These are phyloP conservation scores for Prinia subflava DNA, from an alignment of 2,113 vertebrate species.

Conservation along the genomic window DNA sequence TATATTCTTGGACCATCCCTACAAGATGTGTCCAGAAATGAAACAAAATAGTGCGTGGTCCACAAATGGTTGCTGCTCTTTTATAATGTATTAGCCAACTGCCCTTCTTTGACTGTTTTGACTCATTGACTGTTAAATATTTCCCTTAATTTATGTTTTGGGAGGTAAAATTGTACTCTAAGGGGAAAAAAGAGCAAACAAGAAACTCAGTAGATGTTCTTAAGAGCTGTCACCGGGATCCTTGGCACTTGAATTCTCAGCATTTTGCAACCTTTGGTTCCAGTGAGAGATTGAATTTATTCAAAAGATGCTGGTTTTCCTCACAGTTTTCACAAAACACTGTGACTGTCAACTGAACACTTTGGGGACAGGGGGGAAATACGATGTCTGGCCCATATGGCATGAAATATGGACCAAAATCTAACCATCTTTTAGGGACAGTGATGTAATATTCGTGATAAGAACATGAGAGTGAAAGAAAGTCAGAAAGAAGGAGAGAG, in stretches of 20 bases:
- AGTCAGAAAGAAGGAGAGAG: slow-evolving; percentile 24
- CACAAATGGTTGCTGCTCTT: slow-evolving; percentile 74
- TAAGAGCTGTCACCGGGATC: slow-evolving; percentile 70
- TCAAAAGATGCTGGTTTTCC: slow-evolving; percentile 58
- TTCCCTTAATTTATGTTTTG: slow-evolving; percentile 69
- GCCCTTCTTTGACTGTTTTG: slow-evolving; percentile 78
- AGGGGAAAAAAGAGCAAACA: slow-evolving; percentile 52
- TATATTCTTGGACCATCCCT: slow-evolving; percentile 80
- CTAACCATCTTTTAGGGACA: slow-evolving; percentile 67
- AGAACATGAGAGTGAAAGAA: slow-evolving; percentile 40
- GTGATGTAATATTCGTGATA: slow-evolving; percentile 63
- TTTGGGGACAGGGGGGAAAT: slow-evolving; percentile 47
- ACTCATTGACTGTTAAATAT: slow-evolving; percentile 81
- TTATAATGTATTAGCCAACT: slow-evolving; percentile 71
- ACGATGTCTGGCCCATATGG: slow-evolving; percentile 68
- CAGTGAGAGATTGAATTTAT: slow-evolving; percentile 64
- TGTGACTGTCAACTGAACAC: slow-evolving; percentile 68
- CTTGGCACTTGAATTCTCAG: slow-evolving; percentile 73
- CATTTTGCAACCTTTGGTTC: slow-evolving; percentile 70
- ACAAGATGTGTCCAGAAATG: slow-evolving; percentile 70
- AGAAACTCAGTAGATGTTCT: slow-evolving; percentile 61
- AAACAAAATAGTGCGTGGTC: slow-evolving; percentile 67
- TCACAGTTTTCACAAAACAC: slow-evolving; percentile 68
- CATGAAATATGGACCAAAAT: slow-evolving; percentile 72
- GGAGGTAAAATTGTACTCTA: slow-evolving; percentile 73